These are phyloP conservation scores for Gambusia affinis DNA, from an alignment of 2,113 vertebrate genomes.

Conservation along the genomic window DNA sequence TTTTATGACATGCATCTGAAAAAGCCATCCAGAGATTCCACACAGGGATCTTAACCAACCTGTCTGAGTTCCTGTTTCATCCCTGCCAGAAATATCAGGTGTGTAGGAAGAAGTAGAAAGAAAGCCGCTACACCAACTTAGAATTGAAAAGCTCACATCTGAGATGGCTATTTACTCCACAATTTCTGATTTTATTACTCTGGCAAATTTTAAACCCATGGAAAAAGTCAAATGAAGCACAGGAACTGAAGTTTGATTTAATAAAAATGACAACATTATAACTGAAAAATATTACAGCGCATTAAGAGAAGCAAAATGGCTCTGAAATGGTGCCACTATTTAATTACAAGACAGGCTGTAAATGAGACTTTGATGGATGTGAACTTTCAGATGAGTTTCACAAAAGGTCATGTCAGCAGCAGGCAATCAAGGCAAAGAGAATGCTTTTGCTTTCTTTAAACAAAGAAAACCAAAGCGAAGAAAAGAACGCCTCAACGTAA, in stretches of 20 bases:
- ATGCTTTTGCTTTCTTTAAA: conserved; percentile 17
- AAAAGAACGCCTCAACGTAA: background rate
- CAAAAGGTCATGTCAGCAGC: conserved; percentile 56
- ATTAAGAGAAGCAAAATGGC: conserved; percentile 31
- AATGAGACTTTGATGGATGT: conserved; percentile 66
- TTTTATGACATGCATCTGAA: conserved; percentile 70
- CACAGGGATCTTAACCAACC: conserved; percentile 28
- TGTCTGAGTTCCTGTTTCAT: conserved; percentile 7
- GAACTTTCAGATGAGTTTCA: conserved; percentile 50
- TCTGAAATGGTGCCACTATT: conserved; percentile 45
- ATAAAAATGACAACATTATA: conserved; percentile 1
- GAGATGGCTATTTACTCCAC: background rate
- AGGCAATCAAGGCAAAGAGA: conserved; percentile 49
- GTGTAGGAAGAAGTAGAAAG: conserved; percentile 9
- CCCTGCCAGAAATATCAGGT: conserved; percentile 42
- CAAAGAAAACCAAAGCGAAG: background rate
- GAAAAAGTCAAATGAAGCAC: conserved; percentile 13
- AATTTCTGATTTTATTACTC: conserved; percentile 24
- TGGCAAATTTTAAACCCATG: background rate
- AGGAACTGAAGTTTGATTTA: conserved; percentile 6
- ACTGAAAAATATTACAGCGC: background rate
- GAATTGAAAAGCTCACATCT: conserved; percentile 11
- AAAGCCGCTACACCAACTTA: background rate
- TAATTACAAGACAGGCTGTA: conserved; percentile 48
- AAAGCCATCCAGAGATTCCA: conserved; percentile 54